Conservation (phyloP, 2,888 invertebrate genomes). For the Drosophila vallismaia region DNA sequence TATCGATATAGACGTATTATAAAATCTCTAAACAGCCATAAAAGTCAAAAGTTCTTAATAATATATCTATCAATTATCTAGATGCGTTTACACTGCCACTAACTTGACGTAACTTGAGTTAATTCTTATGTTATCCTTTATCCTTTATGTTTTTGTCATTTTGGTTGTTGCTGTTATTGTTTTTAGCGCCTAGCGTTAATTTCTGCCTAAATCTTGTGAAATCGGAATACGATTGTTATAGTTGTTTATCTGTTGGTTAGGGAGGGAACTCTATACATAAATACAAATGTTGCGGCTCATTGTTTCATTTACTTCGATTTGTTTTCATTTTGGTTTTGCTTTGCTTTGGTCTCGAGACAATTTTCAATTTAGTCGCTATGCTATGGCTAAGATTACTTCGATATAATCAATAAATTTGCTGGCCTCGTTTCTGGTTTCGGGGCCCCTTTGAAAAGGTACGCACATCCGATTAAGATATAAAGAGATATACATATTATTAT, state of each 20-base stretch:
- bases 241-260: constrained; percentile 32
- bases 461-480: constrained; percentile 59
- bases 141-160: constrained; percentile 16
- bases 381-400: constrained; percentile 29
- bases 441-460: constrained; percentile 65
- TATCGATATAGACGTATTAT: constrained; percentile 58
- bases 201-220: constrained; percentile 45
- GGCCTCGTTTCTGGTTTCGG: constrained; percentile 27
- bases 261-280: constrained; percentile 51
- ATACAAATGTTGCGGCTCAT: constrained; percentile 71
- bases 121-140: constrained; percentile 19
- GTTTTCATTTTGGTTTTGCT: constrained; percentile 49
- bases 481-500: constrained; percentile 45
- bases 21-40: constrained; percentile 82
- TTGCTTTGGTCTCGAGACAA: constrained; percentile 41
- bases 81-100: constrained; percentile 55
- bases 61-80: constrained; percentile 65
- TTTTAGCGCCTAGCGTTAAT: constrained; percentile 17
- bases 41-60: constrained; percentile 80
- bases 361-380: constrained; percentile 20
- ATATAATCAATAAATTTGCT: constrained; percentile 55
- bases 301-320: constrained; percentile 58
- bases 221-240: constrained; percentile 73
- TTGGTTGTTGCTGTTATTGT: not conserved
- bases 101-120: constrained; percentile 32